Evolutionary conservation across 2,888 invertebrate species (phyloP), one percentile per base, ranked within the genome.

Genomic region (Tortricodes alternella): DNA sequence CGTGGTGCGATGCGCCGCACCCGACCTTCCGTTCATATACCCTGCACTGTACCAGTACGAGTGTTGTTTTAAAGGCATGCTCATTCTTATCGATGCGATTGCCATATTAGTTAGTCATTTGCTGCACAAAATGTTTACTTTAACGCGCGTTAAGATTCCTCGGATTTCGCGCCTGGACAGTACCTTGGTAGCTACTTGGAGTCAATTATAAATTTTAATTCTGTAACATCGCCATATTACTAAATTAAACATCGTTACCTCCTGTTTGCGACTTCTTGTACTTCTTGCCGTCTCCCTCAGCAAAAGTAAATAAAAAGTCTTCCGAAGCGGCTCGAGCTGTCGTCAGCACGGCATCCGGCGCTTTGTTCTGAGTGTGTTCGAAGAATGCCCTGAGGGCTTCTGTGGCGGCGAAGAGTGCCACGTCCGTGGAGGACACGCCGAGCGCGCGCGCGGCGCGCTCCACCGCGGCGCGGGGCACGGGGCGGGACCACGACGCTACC

Each of bases 401-500:
- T 0, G 94, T 93, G 3, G 92, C 90, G 0, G 93, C 94, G 43
- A 92, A 92, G 3, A 95, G 76, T 0, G 93, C 81, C 16, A 95
- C 89, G 71, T 94, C 95, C 0, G 93, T 92, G 39, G 93, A 92
- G 0, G 93, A 92, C 0, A 93, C 93, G 1, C 92, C 93, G 0
- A 93, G 91, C 0, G 92, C 91, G 7, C 86, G 86, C 0, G 93
- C 92, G 2, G 94, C 92, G 24, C 91, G 88, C 46, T 91, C 91
- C 5, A 95, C 80, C 9, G 89, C 78, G 0, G 92, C 92, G 4
- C 92, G 80, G 5, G 93, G 85, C 0, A 95, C 92, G 0, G 93
- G 92, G 0, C 93, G 92, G 0, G 95, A 95, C 95, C 95, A 95
- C 0, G 94, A 92, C 2, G 94, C 92, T 1, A 94, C 93, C 89